These are phyloP conservation scores for Tenualosa ilisha DNA, from an alignment of 2,797 vertebrate species.

Conservation along the genomic window DNA sequence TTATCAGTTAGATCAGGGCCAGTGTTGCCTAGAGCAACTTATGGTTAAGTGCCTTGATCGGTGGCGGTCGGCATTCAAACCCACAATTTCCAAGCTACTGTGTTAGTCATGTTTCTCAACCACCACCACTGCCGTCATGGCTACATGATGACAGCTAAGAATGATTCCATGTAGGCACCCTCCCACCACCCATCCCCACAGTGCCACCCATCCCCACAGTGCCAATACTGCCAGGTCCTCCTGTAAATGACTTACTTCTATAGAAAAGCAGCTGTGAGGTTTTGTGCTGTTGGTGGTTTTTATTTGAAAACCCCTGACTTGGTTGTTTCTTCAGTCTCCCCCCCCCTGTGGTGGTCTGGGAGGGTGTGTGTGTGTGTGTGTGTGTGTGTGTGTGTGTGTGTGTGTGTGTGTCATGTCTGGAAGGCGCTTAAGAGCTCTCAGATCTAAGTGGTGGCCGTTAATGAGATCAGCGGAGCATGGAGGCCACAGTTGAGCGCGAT, in stretches of 20 bases:
- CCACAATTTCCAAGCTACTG: too few species aligned
- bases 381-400: neutral
- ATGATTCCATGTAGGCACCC: neutral
- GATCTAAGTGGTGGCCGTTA: slow-evolving; percentile 72
- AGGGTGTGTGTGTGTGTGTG: too few species aligned
- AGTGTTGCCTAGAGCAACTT: too few species aligned
- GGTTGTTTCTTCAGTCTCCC: neutral
- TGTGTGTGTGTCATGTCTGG: slow-evolving; percentile 56
- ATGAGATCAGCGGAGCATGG: slow-evolving; percentile 70
- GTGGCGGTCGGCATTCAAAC: too few species aligned
- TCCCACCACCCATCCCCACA: too few species aligned
- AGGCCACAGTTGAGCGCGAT: slow-evolving; percentile 65
- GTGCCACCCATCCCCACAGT: too few species aligned
- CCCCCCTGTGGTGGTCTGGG: neutral
- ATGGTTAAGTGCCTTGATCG: too few species aligned
- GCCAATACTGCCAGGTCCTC: slow-evolving; percentile 4
- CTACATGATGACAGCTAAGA: neutral
- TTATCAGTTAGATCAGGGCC: too few species aligned
- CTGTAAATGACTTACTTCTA: slow-evolving; percentile 37
- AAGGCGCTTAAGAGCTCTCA: slow-evolving; percentile 71
- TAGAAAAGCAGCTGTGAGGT: slow-evolving; percentile 35
- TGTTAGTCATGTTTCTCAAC: too few species aligned
- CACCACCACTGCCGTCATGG: too few species aligned
- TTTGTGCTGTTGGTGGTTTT: slow-evolving; percentile 1
- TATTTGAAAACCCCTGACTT: neutral